phyloP scores from a whole-genome alignment of 2,888 invertebrate genomes.

The Leptopilina syphax region DNA sequence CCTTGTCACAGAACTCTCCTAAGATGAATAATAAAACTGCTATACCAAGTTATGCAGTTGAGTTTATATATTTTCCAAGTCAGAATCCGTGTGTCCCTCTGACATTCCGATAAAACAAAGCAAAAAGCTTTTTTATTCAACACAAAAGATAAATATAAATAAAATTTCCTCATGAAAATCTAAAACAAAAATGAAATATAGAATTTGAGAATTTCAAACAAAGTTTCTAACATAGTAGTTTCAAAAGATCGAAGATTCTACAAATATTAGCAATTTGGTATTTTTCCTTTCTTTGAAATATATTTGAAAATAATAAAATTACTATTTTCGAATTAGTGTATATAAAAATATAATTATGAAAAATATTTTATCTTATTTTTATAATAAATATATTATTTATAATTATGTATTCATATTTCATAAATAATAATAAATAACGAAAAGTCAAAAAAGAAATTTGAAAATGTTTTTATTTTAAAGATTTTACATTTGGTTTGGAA shows the following conservation, averaged over 20 bases:
- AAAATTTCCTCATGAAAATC: not conserved
- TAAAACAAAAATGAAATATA: not conserved
- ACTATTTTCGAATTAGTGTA: too few species aligned
- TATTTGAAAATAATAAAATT: too few species aligned
- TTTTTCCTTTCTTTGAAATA: too few species aligned
- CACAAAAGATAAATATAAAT: not conserved
- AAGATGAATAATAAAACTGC: conserved; percentile 59
- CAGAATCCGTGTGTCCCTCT: conserved; percentile 48
- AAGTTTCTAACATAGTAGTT: too few species aligned
- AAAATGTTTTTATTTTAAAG: not conserved
- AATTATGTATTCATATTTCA: too few species aligned
- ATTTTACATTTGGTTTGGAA: not conserved
- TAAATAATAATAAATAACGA: too few species aligned
- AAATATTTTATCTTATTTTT: too few species aligned
- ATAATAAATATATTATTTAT: too few species aligned
- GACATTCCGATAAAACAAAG: conserved; percentile 14
- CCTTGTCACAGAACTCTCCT: conserved; percentile 57
- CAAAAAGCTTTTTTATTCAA: not conserved
- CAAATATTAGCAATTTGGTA: too few species aligned
- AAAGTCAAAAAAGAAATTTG: too few species aligned
- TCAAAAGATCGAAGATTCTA: too few species aligned
- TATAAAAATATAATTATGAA: too few species aligned
- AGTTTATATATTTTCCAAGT: conserved; percentile 53
- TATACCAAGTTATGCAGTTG: conserved; percentile 56
- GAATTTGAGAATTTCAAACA: not conserved